A percentile compares a stretch with the other conserved stretches of the same genome.
These are phyloP conservation scores for Baryphthengus martii DNA, from an alignment of 2,113 vertebrate species.

Conservation along the genomic window DNA sequence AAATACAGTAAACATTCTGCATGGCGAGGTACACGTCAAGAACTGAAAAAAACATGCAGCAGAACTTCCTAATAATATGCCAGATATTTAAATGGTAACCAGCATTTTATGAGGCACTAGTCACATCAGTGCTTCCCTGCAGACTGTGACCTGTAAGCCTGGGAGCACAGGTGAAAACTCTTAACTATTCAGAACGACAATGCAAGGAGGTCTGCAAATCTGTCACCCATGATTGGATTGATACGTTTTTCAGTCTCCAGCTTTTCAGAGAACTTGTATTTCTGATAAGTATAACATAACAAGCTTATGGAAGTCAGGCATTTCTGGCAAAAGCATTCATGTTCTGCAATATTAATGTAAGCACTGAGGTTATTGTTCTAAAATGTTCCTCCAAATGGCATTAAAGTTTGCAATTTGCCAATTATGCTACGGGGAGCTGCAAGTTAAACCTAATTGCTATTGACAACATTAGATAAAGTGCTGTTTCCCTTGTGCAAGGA, in stretches of 20 bases:
- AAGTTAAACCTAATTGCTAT: conserved; percentile 63
- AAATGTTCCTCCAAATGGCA: conserved; percentile 55
- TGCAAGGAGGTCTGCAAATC: not conserved
- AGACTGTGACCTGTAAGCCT: not conserved
- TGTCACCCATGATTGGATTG: not conserved
- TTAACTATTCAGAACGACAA: not conserved
- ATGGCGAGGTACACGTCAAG: not conserved
- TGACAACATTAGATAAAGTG: conserved; percentile 57
- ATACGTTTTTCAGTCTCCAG: not conserved
- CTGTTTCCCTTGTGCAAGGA: conserved; percentile 43
- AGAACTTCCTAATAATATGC: not conserved
- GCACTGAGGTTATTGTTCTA: conserved; percentile 9
- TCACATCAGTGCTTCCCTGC: not conserved
- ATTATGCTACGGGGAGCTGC: conserved; percentile 25
- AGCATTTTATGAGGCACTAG: not conserved
- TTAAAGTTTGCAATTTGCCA: conserved; percentile 56
- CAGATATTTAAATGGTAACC: not conserved
- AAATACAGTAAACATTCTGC: not conserved
- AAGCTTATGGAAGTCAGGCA: not conserved
- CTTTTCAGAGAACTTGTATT: not conserved
- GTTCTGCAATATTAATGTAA: conserved; percentile 12
- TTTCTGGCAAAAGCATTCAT: conserved; percentile 14
- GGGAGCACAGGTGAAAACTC: not conserved
- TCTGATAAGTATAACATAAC: not conserved
- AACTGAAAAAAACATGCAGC: not conserved